A percentile compares a stretch with the other conserved stretches of the same genome.
Evolutionary conservation across 2,797 vertebrate species (phyloP).

Genomic region (Eupleurogrammus muticus): DNA sequence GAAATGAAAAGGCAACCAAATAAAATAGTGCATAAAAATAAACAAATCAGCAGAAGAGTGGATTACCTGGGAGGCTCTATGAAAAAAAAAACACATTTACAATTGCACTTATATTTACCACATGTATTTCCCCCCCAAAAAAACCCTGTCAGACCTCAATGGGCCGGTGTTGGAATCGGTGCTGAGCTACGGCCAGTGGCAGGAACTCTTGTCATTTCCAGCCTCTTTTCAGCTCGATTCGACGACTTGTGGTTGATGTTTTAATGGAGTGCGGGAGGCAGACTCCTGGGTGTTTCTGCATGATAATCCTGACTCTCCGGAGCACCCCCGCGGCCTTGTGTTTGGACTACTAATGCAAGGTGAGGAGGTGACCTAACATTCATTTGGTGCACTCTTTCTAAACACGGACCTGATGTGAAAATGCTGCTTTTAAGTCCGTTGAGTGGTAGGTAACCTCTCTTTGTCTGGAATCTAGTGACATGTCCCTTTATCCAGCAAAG

Average conservation of each 20-base stretch:
- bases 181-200: conserved; percentile 32
- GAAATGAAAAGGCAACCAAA: conserved; percentile 30
- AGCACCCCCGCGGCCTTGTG: conserved; percentile 46
- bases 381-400: conserved; percentile 20
- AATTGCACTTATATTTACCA: conserved; percentile 29
- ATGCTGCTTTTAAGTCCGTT: not conserved
- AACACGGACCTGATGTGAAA: conserved; percentile 10
- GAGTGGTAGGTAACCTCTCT: conserved; percentile 5
- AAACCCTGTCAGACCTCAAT: conserved; percentile 48
- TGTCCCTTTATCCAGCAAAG: not conserved
- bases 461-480: not conserved
- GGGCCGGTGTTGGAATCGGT: conserved; percentile 38
- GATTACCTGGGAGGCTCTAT: conserved; percentile 8
- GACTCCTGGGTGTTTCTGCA: conserved; percentile 61
- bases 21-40: conserved; percentile 31
- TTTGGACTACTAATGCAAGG: conserved; percentile 61
- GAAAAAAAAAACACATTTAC: conserved; percentile 34
- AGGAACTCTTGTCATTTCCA: conserved; percentile 37
- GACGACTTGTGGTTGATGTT: conserved; percentile 59
- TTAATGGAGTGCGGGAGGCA: conserved; percentile 69
- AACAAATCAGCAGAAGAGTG: conserved; percentile 2
- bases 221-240: conserved; percentile 37
- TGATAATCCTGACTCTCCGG: conserved; percentile 63
- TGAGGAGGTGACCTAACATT: conserved; percentile 29
- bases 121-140: conserved; percentile 47